A percentile compares a stretch with the other conserved stretches of the same genome.
Evolutionary conservation across 2,888 invertebrate species (phyloP).

Genomic region (Polymixis flavicincta): DNA sequence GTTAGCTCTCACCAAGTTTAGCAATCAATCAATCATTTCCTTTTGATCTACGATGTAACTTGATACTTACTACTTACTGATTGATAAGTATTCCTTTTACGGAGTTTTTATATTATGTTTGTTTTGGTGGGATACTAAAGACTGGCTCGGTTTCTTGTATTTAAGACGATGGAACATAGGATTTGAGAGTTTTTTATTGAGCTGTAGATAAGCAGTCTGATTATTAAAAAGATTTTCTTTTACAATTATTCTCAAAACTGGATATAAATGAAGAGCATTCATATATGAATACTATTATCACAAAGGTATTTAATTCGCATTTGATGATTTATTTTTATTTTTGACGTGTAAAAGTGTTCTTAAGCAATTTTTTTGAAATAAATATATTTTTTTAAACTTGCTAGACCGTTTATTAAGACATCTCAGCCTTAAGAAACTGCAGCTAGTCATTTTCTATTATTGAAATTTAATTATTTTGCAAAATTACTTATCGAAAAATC

Average conservation of each 20-base stretch:
- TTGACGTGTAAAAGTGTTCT: neutral
- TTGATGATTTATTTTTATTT: neutral
- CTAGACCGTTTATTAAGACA: neutral
- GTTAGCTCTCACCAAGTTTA: slow-evolving; percentile 39
- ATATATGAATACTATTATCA: neutral
- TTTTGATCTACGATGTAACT: slow-evolving; percentile 33
- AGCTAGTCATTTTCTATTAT: neutral
- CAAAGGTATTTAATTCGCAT: neutral
- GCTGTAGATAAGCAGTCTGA: no score
- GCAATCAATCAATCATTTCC: slow-evolving; percentile 48
- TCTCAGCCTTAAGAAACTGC: neutral
- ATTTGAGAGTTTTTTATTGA: neutral
- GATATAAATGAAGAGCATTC: neutral
- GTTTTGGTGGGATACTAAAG: neutral
- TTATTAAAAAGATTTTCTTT: neutral
- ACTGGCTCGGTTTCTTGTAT: no score
- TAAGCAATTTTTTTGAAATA: neutral
- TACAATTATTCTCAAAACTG: neutral
- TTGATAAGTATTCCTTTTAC: slow-evolving; percentile 50
- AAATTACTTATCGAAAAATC: neutral
- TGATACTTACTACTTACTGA: slow-evolving; percentile 24
- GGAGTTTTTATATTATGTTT: slow-evolving; percentile 14
- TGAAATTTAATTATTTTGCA: neutral
- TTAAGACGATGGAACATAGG: neutral
- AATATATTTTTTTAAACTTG: neutral